A percentile compares a stretch with the other conserved stretches of the same genome.
These are phyloP conservation scores for Neosilurus hyrtlii DNA, from an alignment of 2,797 vertebrate genomes.

Conservation along the genomic window DNA sequence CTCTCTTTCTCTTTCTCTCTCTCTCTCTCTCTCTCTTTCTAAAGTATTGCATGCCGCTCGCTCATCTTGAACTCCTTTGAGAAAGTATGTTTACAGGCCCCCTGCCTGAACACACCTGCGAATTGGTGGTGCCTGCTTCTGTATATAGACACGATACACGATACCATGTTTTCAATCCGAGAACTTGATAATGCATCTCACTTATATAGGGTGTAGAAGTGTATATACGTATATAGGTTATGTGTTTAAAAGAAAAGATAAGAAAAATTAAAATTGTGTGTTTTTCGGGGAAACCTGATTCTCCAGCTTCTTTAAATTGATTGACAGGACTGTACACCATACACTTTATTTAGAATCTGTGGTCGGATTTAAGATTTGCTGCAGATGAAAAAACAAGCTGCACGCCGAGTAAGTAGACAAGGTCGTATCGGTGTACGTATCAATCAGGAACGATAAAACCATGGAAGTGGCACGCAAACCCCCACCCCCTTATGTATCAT, in stretches of 20 bases:
- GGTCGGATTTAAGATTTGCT: constrained; percentile 18
- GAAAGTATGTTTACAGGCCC: constrained; percentile 19
- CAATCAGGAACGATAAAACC: background rate
- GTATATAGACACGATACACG: constrained; percentile 47
- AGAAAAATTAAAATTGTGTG: background rate
- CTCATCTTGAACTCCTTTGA: constrained; percentile 33
- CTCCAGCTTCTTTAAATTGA: constrained; percentile 38
- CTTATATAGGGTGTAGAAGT: constrained; percentile 47
- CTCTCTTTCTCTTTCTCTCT: too few species aligned
- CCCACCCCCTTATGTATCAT: constrained; percentile 17
- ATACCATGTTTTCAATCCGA: constrained; percentile 39
- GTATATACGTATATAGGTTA: constrained; percentile 47
- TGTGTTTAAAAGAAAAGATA: constrained; percentile 8
- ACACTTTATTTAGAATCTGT: constrained; percentile 26
- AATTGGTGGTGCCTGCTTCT: constrained; percentile 50
- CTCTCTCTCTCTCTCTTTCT: background rate
- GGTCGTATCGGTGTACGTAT: background rate
- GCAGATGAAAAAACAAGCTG: constrained; percentile 13
- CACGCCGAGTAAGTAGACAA: background rate
- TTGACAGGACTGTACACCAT: constrained; percentile 32
- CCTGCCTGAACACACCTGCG: constrained; percentile 22
- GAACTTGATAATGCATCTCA: constrained; percentile 44
- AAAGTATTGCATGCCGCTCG: constrained; percentile 47
- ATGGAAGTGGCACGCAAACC: background rate
- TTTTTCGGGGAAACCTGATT: constrained; percentile 43